Evolutionary conservation across 1,140 invertebrate genomes (phyloP).

Genomic region (Drosophila sp.): DNA sequence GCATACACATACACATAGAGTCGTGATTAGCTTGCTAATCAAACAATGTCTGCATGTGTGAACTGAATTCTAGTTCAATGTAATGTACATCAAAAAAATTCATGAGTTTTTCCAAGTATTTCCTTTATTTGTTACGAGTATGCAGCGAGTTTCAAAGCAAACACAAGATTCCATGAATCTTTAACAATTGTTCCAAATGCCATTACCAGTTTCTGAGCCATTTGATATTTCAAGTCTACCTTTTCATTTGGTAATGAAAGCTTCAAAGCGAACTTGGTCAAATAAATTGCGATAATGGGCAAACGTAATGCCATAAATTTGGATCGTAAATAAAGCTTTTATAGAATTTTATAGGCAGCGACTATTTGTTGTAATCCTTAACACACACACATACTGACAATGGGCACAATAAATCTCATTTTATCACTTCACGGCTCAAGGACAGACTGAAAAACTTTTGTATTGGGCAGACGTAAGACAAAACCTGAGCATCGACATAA

Average conservation of each 20-base stretch:
- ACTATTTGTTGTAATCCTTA: constrained; percentile 62
- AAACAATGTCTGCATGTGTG: constrained; percentile 7
- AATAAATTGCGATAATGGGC: constrained; percentile 42
- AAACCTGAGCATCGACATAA: constrained; percentile 42
- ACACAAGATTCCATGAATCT: not conserved
- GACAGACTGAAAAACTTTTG: constrained; percentile 60
- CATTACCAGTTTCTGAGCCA: constrained; percentile 15
- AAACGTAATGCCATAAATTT: constrained; percentile 48
- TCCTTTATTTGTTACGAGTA: not conserved
- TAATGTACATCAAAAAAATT: not conserved
- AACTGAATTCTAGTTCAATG: not conserved
- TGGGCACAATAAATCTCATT: constrained; percentile 71
- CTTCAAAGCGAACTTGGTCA: constrained; percentile 41
- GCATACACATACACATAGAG: not conserved
- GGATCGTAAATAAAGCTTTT: constrained; percentile 62
- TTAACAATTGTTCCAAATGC: constrained; percentile 21
- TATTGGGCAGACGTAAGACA: constrained; percentile 29
- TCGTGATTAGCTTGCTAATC: constrained; percentile 22
- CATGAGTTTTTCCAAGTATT: not conserved
- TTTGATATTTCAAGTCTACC: constrained; percentile 27
- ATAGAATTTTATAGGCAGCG: constrained; percentile 52
- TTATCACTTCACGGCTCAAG: constrained; percentile 70
- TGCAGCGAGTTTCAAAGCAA: not conserved
- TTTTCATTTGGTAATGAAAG: constrained; percentile 59
- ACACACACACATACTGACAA: constrained; percentile 38